A percentile compares a stretch with the other conserved stretches of the same genome.
Evolutionary conservation across 2,888 invertebrate species (phyloP).

Genomic region (Plutella xylostella): DNA sequence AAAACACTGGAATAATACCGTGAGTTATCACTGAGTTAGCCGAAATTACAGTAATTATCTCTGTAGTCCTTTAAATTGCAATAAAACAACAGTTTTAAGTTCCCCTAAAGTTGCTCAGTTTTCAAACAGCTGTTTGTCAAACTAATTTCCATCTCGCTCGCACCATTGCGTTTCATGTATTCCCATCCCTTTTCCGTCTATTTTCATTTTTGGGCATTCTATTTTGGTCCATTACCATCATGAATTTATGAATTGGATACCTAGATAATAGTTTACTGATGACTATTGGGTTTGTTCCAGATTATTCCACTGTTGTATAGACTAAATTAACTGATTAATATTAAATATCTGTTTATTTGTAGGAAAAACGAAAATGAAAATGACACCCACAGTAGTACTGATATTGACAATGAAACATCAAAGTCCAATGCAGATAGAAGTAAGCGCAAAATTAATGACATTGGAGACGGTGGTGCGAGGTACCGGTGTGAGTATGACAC

Average conservation of each 20-base stretch:
- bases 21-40: no score
- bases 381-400: background rate
- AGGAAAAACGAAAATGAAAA: no score
- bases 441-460: slow-evolving; percentile 44
- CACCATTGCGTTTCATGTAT: slow-evolving; percentile 31
- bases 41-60: no score
- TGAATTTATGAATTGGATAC: slow-evolving; percentile 57
- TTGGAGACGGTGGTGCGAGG: slow-evolving; percentile 55
- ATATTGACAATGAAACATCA: background rate
- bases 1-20: slow-evolving; percentile 25
- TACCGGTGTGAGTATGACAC: slow-evolving; percentile 91
- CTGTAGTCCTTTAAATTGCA: no score
- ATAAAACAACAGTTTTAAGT: no score
- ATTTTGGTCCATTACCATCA: slow-evolving; percentile 68
- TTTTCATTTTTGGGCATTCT: slow-evolving; percentile 66
- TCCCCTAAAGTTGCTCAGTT: background rate
- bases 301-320: no score
- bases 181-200: slow-evolving; percentile 45
- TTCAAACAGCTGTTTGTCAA: slow-evolving; percentile 63
- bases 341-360: no score
- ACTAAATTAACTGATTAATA: no score
- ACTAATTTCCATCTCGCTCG: slow-evolving; percentile 43
- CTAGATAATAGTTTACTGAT: slow-evolving; percentile 50
- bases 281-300: slow-evolving; percentile 19
- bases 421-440: slow-evolving; percentile 16